These are phyloP conservation scores for Diuraphis noxia DNA, from an alignment of 1,140 invertebrate genomes.

Conservation along the genomic window DNA sequence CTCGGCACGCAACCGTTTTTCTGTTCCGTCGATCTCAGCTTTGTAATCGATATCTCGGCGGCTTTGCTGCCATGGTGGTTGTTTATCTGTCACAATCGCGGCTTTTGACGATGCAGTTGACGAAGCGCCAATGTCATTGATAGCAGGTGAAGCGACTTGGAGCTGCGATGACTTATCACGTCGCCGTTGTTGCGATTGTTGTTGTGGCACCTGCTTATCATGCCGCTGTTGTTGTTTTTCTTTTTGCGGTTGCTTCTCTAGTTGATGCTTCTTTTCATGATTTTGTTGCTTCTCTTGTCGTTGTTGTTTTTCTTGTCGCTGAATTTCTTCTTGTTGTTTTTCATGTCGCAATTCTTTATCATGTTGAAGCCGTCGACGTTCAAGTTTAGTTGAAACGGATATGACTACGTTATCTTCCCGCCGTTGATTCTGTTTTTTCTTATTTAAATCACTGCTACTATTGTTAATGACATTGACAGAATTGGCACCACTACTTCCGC, in stretches of 20 bases:
- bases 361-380: neutral
- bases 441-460: neutral
- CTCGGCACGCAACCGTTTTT: neutral
- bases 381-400: neutral
- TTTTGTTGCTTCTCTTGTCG: neutral
- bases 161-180: neutral
- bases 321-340: neutral
- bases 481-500: neutral
- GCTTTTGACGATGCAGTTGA: neutral
- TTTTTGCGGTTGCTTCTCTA: neutral
- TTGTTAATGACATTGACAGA: neutral
- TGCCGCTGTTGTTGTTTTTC: neutral
- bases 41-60: neutral
- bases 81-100: neutral
- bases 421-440: neutral
- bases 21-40: neutral
- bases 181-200: neutral
- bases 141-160: neutral
- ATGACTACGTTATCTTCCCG: neutral
- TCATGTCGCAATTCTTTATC: neutral
- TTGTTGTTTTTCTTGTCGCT: neutral
- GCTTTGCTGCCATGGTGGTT: neutral
- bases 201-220: neutral
- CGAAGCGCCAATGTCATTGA: neutral
- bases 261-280: neutral